Percentiles rank a stretch among this genome's conserved stretches.
These are phyloP conservation scores for Hippocampus zosterae DNA, from an alignment of 2,113 vertebrate species.

Conservation along the genomic window DNA sequence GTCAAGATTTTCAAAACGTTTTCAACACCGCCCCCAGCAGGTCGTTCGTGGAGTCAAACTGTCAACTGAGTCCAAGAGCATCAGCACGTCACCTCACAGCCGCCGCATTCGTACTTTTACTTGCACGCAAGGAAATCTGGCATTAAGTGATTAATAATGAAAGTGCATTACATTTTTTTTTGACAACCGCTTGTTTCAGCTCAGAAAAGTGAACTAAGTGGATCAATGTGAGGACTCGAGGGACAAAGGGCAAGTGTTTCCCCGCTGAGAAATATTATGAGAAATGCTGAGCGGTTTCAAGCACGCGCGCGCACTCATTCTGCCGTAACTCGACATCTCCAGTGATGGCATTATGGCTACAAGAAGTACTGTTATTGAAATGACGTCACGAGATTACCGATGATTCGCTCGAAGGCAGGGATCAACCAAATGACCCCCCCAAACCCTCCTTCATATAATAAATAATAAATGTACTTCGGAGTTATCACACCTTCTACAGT, in stretches of 20 bases:
- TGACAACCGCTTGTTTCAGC: conserved; percentile 19
- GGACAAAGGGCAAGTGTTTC: conserved; percentile 4
- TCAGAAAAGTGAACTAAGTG: not conserved
- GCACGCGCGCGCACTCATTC: not conserved
- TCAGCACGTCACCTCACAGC: not conserved
- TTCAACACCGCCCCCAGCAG: conserved; percentile 37
- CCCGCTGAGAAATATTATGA: not conserved
- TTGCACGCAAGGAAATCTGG: conserved; percentile 9
- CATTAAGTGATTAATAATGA: conserved; percentile 32
- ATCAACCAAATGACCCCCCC: no score
- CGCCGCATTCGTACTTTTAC: not conserved
- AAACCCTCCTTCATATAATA: no score
- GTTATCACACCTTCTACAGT: no score
- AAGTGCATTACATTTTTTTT: conserved; percentile 15
- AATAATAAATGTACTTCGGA: no score
- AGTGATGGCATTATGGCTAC: not conserved
- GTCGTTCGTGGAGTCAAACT: not conserved
- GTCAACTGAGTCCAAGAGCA: not conserved
- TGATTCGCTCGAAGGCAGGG: no score
- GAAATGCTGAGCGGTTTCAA: conserved; percentile 2
- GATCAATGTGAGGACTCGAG: not conserved
- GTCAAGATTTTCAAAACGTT: not conserved
- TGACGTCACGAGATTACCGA: no score
- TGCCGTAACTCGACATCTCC: not conserved
- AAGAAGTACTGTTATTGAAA: no score